Base-by-base conservation (phyloP, 2,888 invertebrate species). In the Venusia cambrica region DNA sequence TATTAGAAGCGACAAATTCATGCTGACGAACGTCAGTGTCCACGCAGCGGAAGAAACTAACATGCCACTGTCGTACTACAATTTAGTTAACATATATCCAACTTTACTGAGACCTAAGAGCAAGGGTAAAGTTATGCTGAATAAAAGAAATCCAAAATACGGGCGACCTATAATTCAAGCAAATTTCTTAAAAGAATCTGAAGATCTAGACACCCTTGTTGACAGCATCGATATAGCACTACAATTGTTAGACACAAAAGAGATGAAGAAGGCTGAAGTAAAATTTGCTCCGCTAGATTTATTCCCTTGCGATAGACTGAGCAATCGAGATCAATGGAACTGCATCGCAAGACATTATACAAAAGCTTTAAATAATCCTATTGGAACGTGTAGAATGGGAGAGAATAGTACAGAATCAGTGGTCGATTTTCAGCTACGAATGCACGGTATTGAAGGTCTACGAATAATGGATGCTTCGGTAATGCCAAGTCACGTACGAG, bases 321-420 rank as follows among this genome's bases (percentile, higher is more conserved):
- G 54, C 21, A 81, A 78, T 44, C 73, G 85, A 59, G 83, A 85
- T 48, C 85, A 81, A 38, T 87, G 87, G 87, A 85, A 83, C 38
- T 87, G 87, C 57, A 75, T 87, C 37, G 74, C 83, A 1, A 70
- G 84, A 42, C 87, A 87, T 63, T 87, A 81, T 29, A 87, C 87
- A 7, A 85, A 76, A 62, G 80, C 87, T 27, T 57, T 87, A 53
- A 72, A 71, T 42, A 80, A 83, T 48, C 85, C 87, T 2, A 62
- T 87, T 37, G 87, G 87, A 3, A 87, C 87, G 2, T 87, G 87
- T 53, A 67, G 73, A 26, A 87, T 87, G 87, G 87, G 87, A 8
- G 71, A 60, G 16, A 83, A 84, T 40, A 66, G 52, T 13, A 77
- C 79, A 5, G 55, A 62, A 30, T 83, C 87, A 12, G 87, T 87